These are phyloP conservation scores for Lacerta bilineata DNA, from an alignment of 2,797 vertebrate genomes.

Conservation along the genomic window DNA sequence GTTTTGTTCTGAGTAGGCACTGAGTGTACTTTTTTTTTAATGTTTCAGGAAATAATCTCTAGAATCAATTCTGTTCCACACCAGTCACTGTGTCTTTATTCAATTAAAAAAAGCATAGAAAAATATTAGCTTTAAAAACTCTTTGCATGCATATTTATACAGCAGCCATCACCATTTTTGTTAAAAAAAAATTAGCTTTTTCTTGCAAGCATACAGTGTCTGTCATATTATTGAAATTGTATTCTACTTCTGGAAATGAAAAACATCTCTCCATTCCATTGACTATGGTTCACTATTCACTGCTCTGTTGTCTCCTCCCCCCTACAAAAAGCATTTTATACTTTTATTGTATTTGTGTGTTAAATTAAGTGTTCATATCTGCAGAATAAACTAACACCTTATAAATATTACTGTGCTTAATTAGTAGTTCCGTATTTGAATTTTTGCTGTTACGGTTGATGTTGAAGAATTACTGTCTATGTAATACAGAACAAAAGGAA, in stretches of 20 bases:
- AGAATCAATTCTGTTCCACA: neutral
- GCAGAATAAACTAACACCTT: constrained; percentile 71
- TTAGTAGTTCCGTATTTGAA: constrained; percentile 69
- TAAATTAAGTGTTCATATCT: constrained; percentile 73
- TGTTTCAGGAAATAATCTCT: constrained; percentile 1
- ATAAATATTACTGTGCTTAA: constrained; percentile 72
- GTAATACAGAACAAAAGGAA: constrained; percentile 75
- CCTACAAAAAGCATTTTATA: constrained; percentile 60
- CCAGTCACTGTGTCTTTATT: neutral
- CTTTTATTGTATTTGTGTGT: constrained; percentile 73
- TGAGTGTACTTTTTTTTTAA: neutral
- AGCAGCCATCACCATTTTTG: constrained; percentile 41
- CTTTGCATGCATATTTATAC: constrained; percentile 29
- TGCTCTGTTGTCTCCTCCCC: constrained; percentile 59
- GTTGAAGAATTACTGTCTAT: constrained; percentile 72
- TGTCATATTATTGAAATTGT: constrained; percentile 66
- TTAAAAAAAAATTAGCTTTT: constrained; percentile 56
- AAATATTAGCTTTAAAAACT: constrained; percentile 13
- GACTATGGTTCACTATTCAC: constrained; percentile 57
- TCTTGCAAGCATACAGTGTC: constrained; percentile 56
- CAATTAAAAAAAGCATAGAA: neutral
- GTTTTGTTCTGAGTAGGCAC: neutral
- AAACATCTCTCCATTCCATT: constrained; percentile 62
- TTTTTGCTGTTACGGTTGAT: constrained; percentile 71
- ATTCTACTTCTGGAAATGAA: constrained; percentile 67